Percentiles rank a stretch among this genome's conserved stretches.
Conservation (phyloP, 1,140 invertebrate genomes). For the Calephelis nemesis region DNA sequence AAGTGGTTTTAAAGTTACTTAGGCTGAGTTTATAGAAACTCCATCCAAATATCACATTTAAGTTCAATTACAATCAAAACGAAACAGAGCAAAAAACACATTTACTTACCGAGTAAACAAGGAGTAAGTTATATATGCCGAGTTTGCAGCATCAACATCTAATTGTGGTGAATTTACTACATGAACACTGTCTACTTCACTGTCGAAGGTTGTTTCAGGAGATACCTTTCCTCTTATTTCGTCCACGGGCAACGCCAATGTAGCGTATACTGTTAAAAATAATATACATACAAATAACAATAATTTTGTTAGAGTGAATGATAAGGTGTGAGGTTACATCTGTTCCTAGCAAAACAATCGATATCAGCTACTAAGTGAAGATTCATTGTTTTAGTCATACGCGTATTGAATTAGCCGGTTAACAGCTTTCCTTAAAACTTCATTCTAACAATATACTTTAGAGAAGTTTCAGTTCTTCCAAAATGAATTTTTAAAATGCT, state of each 20-base stretch:
- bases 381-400: too few species aligned
- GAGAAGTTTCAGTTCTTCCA: too few species aligned
- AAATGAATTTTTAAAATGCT: too few species aligned
- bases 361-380: neutral
- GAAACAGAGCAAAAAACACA: too few species aligned
- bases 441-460: too few species aligned
- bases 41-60: too few species aligned
- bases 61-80: too few species aligned
- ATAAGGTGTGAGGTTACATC: too few species aligned
- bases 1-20: too few species aligned
- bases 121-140: neutral
- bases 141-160: neutral
- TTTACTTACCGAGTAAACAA: neutral
- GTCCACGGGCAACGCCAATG: slow-evolving; percentile 3
- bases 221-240: neutral
- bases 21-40: too few species aligned
- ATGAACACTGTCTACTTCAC: neutral
- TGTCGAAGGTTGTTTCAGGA: neutral
- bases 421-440: too few species aligned
- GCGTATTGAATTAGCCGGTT: too few species aligned
- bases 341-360: neutral
- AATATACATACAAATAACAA: slow-evolving; percentile 43
- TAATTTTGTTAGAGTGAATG: neutral
- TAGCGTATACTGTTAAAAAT: slow-evolving; percentile 9
- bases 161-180: neutral